Percentiles rank a stretch among this genome's conserved stretches.
phyloP scores from a whole-genome alignment of 2,888 invertebrate species.

The Achlya flavicornis region DNA sequence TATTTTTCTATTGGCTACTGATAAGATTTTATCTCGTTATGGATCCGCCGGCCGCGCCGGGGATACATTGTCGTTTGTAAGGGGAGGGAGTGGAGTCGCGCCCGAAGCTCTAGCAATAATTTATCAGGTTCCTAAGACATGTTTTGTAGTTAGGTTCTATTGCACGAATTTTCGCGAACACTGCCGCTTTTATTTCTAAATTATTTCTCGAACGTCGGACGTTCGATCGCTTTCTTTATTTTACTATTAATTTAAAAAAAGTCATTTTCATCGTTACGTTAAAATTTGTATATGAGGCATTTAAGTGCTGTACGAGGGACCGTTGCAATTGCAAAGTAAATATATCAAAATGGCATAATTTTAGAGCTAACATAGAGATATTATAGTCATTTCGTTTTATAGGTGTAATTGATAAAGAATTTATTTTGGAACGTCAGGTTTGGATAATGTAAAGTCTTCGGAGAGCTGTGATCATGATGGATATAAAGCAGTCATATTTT shows the following conservation, averaged over 20 bases:
- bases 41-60: constrained; percentile 66
- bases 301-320: constrained; percentile 82
- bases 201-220: constrained; percentile 66
- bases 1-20: constrained; percentile 84
- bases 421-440: constrained; percentile 82
- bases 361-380: constrained; percentile 82
- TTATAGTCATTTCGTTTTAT: constrained; percentile 83
- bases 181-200: constrained; percentile 80
- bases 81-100: constrained; percentile 54
- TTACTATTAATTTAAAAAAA: constrained; percentile 56
- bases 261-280: constrained; percentile 76
- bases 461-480: constrained; percentile 83
- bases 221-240: constrained; percentile 73
- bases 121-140: constrained; percentile 84
- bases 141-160: constrained; percentile 82
- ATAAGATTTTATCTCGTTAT: constrained; percentile 80
- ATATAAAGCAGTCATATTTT: constrained; percentile 84
- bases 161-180: constrained; percentile 82
- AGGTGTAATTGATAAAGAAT: constrained; percentile 82
- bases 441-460: constrained; percentile 81
- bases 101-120: constrained; percentile 82
- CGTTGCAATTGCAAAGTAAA: constrained; percentile 84
- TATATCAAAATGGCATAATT: constrained; percentile 84
- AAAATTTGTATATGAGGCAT: constrained; percentile 81
- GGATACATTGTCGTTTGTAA: constrained; percentile 63